Evolutionary conservation across 1,140 invertebrate genomes (phyloP).

Genomic region (Teleopsis dalmanni): DNA sequence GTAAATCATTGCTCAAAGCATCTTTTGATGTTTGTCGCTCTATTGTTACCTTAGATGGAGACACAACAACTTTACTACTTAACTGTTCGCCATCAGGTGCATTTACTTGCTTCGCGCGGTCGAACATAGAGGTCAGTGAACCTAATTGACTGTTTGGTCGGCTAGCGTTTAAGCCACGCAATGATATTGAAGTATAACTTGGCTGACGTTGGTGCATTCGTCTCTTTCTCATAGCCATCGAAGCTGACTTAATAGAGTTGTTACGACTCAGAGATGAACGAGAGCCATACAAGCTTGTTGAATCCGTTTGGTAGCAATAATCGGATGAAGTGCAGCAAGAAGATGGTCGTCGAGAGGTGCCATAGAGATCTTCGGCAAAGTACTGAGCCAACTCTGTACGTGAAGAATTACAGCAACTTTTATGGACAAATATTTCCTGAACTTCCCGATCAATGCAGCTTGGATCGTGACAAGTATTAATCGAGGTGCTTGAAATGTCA

Average conservation of each 20-base stretch:
- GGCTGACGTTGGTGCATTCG: conserved; percentile 33
- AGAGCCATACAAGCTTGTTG: conserved; percentile 38
- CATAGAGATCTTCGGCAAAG: conserved; percentile 38
- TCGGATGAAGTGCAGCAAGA: conserved; percentile 41
- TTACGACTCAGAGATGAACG: conserved; percentile 38
- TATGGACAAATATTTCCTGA: conserved; percentile 34
- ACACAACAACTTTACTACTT: conserved; percentile 16
- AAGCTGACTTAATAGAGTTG: conserved; percentile 40
- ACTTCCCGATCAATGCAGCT: conserved; percentile 32
- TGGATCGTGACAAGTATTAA: conserved; percentile 31
- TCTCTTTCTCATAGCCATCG: conserved; percentile 28
- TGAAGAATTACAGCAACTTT: conserved; percentile 27
- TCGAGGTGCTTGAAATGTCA: conserved; percentile 29
- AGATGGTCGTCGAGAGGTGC: conserved; percentile 31
- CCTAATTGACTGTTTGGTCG: conserved; percentile 32
- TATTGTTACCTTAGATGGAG: conserved; percentile 27
- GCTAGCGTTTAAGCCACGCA: conserved; percentile 32
- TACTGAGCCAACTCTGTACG: conserved; percentile 36
- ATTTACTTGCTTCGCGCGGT: conserved; percentile 25
- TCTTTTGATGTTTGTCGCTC: conserved; percentile 31
- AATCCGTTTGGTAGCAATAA: conserved; percentile 42
- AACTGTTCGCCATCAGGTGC: conserved; percentile 5
- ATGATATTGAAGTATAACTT: conserved; percentile 37
- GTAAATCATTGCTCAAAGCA: conserved; percentile 35
- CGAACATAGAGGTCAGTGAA: conserved; percentile 40